Conservation (phyloP, 2,113 vertebrate genomes). For the Laterallus jamaicensis region DNA sequence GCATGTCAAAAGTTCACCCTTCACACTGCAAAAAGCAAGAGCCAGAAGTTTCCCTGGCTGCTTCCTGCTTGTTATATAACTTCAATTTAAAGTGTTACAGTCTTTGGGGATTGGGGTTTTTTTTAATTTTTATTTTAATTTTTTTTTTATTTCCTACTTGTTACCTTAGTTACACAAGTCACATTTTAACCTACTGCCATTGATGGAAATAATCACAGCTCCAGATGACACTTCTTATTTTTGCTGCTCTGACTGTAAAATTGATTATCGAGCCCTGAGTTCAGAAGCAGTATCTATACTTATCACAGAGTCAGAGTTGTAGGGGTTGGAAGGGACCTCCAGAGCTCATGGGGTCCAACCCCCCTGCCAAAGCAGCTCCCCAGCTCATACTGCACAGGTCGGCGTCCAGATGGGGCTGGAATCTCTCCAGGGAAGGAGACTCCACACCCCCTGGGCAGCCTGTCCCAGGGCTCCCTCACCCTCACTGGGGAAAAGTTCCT, state of each 20-base stretch:
- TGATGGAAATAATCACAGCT: constrained; percentile 40
- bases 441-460: too few species aligned
- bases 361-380: too few species aligned
- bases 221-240: constrained; percentile 15
- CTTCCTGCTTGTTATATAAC: neutral
- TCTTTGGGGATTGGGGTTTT: neutral
- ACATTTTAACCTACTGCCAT: neutral
- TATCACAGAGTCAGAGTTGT: too few species aligned
- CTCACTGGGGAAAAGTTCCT: too few species aligned
- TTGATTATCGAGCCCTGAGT: constrained; percentile 50
- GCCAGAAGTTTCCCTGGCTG: neutral
- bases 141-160: neutral
- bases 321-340: too few species aligned
- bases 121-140: neutral
- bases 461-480: too few species aligned
- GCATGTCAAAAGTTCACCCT: constrained; percentile 4
- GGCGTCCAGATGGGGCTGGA: too few species aligned
- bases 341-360: too few species aligned
- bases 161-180: neutral
- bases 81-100: neutral
- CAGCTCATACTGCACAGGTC: too few species aligned
- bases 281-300: neutral
- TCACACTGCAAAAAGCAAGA: neutral
- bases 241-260: constrained; percentile 45
- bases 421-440: too few species aligned